phyloP scores from a whole-genome alignment of 2,888 invertebrate species.

The Seira musarum region DNA sequence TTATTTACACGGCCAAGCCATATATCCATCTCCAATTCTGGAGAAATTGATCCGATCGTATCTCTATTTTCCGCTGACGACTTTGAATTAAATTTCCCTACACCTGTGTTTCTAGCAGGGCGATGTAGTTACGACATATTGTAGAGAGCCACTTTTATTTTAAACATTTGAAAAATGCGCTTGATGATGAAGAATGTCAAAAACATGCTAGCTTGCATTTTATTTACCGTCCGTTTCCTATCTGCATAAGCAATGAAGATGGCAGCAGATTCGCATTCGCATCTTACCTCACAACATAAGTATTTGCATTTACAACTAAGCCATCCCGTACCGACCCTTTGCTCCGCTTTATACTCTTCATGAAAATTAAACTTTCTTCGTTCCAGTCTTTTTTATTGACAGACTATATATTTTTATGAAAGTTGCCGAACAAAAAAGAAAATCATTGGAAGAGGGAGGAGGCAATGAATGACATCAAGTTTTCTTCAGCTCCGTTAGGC shows the following conservation, averaged over 20 bases:
- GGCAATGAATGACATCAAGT: not conserved
- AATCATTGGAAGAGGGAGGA: not conserved
- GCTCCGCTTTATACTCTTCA: too few species aligned
- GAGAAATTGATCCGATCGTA: conserved; percentile 2
- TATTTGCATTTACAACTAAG: too few species aligned
- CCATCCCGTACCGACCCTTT: too few species aligned
- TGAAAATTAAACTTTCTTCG: not conserved
- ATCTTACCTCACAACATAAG: too few species aligned
- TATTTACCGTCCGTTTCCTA: not conserved
- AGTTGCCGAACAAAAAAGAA: not conserved
- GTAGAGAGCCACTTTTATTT: too few species aligned
- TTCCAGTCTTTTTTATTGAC: not conserved
- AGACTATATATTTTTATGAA: too few species aligned
- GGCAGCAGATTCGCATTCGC: too few species aligned
- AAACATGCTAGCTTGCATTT: conserved; percentile 6
- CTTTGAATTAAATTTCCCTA: not conserved
- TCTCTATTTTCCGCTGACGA: not conserved
- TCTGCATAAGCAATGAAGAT: too few species aligned
- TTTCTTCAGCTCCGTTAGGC: conserved; percentile 5
- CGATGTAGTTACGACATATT: too few species aligned
- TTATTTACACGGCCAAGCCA: too few species aligned
- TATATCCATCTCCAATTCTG: not conserved
- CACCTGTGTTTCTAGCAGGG: not conserved
- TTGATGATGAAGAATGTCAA: conserved; percentile 4
- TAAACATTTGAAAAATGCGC: not conserved